These are phyloP conservation scores for Prionace glauca DNA, from an alignment of 2,797 vertebrate genomes.

Conservation along the genomic window DNA sequence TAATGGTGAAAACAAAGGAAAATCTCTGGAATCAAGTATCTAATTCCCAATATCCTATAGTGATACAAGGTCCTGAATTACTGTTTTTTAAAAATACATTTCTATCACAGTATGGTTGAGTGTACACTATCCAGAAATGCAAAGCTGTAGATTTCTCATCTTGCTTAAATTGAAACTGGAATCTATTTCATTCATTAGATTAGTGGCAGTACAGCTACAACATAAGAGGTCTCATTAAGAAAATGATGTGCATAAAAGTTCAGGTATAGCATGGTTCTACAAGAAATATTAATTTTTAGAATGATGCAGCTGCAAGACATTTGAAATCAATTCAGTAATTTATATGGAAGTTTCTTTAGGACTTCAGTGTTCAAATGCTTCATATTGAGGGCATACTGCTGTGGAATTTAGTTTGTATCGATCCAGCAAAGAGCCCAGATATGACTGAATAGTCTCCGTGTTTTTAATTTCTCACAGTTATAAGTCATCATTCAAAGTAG, in stretches of 20 bases:
- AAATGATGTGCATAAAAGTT: neutral
- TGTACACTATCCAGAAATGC: neutral
- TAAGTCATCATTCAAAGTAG: neutral
- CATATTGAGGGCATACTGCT: neutral
- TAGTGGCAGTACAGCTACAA: neutral
- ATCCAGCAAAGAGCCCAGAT: neutral
- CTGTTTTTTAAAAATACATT: neutral
- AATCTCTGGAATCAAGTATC: conserved; percentile 47
- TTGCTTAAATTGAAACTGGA: neutral
- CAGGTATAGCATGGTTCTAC: neutral
- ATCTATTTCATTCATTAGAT: neutral
- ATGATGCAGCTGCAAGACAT: neutral
- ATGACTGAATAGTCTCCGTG: neutral
- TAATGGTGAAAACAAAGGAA: conserved; percentile 44
- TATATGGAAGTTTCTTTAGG: neutral
- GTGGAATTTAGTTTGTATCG: neutral
- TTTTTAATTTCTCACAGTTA: neutral
- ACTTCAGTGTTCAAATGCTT: neutral
- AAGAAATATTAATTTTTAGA: conserved; percentile 7
- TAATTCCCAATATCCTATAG: neutral
- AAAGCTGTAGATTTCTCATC: neutral
- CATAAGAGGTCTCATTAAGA: neutral
- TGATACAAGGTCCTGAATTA: too few relatives aligned
- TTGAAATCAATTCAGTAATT: neutral
- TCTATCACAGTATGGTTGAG: neutral